phyloP scores from a whole-genome alignment of 1,140 invertebrate species.

The Brachystomella parvula region DNA sequence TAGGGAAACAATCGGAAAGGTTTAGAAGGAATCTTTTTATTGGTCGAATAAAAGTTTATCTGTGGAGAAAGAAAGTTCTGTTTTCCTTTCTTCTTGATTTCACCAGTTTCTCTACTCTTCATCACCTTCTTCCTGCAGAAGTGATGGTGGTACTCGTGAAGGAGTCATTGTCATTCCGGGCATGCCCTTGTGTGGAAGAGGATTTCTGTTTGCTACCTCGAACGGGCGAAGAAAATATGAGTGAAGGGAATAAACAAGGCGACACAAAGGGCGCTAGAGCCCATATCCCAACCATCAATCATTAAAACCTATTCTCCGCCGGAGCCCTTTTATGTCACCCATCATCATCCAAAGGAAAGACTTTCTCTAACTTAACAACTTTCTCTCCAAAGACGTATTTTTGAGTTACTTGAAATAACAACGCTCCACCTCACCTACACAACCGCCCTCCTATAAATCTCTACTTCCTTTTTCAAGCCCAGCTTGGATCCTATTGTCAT shows the following conservation, averaged over 20 bases:
- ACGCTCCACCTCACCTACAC: not conserved
- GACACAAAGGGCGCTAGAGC: not conserved
- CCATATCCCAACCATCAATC: constrained; percentile 6
- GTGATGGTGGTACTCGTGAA: too few species aligned
- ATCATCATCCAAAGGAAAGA: not conserved
- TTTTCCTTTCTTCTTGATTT: constrained; percentile 5
- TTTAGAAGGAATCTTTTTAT: not conserved
- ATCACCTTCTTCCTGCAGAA: constrained; percentile 2
- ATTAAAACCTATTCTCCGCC: not conserved
- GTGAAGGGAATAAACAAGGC: not conserved
- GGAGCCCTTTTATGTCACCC: not conserved
- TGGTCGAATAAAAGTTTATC: constrained; percentile 6
- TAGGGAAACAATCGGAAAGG: not conserved
- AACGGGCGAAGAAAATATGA: not conserved
- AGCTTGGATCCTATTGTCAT: not conserved
- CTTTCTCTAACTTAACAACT: not conserved
- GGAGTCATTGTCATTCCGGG: constrained; percentile 6
- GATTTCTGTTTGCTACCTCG: not conserved
- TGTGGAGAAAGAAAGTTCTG: not conserved
- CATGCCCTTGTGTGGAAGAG: not conserved
- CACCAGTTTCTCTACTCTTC: not conserved
- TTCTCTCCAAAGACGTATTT: not conserved
- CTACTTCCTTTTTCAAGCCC: constrained; percentile 1
- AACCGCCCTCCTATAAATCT: not conserved
- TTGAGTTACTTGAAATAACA: not conserved